phyloP scores from a whole-genome alignment of 2,113 vertebrate genomes.

The Caranx ignobilis region DNA sequence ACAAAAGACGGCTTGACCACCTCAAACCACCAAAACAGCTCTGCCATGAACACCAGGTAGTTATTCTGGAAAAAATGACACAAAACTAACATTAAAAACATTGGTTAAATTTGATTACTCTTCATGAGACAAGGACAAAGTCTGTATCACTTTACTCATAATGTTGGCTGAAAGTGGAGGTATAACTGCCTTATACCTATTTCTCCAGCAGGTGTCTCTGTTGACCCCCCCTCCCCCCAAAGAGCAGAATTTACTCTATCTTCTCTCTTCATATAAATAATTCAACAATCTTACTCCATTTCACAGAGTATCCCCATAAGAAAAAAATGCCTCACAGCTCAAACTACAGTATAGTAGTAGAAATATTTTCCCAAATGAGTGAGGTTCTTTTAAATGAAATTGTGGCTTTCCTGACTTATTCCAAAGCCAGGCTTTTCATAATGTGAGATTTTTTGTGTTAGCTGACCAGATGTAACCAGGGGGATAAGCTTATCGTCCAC shows the following conservation, averaged over 20 bases:
- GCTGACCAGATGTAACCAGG: background rate
- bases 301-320: background rate
- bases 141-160: background rate
- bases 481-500: slow-evolving; percentile 17
- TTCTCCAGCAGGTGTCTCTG: slow-evolving; percentile 76
- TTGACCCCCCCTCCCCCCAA: background rate
- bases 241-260: background rate
- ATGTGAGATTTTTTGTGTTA: background rate
- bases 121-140: background rate
- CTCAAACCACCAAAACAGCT: slow-evolving; percentile 98
- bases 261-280: slow-evolving; percentile 23
- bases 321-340: background rate
- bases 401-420: background rate
- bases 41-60: slow-evolving; percentile 98
- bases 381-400: background rate
- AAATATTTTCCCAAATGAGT: background rate
- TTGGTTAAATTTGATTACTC: background rate
- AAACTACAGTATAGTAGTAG: background rate
- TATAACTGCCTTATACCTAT: slow-evolving; percentile 24
- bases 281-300: slow-evolving; percentile 31
- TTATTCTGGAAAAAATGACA: slow-evolving; percentile 87
- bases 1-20: slow-evolving; percentile 96
- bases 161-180: no score
- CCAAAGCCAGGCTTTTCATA: background rate
- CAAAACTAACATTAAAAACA: background rate